Evolutionary conservation across 2,888 invertebrate genomes (phyloP).

Genomic region (Drosophila picticornis): DNA sequence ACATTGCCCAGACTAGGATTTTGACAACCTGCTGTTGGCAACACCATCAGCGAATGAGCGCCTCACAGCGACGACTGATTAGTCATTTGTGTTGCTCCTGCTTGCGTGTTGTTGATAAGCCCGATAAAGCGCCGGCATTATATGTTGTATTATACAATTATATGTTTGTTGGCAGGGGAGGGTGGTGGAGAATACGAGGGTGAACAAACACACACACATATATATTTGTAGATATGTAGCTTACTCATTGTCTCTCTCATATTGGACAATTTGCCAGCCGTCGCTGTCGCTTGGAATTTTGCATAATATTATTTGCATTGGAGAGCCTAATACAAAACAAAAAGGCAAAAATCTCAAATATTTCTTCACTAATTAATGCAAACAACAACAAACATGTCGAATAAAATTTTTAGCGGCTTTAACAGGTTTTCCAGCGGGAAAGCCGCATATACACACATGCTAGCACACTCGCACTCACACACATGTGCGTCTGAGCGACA

Average conservation of each 20-base stretch:
- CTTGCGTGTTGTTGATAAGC: slow-evolving; percentile 73
- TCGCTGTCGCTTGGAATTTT: slow-evolving; percentile 53
- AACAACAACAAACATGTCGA: slow-evolving; percentile 72
- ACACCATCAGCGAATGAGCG: slow-evolving; percentile 12
- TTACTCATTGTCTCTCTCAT: slow-evolving; percentile 57
- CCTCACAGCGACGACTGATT: slow-evolving; percentile 37
- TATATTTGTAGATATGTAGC: slow-evolving; percentile 19
- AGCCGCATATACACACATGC: slow-evolving; percentile 54
- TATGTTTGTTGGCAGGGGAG: slow-evolving; percentile 39
- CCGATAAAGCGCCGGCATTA: slow-evolving; percentile 73
- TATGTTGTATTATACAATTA: slow-evolving; percentile 69
- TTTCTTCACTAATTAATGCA: slow-evolving; percentile 77
- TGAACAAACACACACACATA: slow-evolving; percentile 11
- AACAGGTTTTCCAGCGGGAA: slow-evolving; percentile 77
- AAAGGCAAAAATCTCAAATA: slow-evolving; percentile 74
- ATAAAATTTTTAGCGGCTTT: slow-evolving; percentile 77
- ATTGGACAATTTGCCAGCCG: slow-evolving; percentile 31
- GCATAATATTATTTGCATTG: slow-evolving; percentile 72
- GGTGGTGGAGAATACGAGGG: slow-evolving; percentile 22
- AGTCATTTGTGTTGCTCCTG: slow-evolving; percentile 58
- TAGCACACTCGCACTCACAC: slow-evolving; percentile 61
- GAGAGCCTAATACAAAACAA: slow-evolving; percentile 23
- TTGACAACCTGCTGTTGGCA: slow-evolving; percentile 28
- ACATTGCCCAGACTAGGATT: slow-evolving; percentile 39
- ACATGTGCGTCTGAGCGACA: slow-evolving; percentile 30